phyloP scores from a whole-genome alignment of 64 coral and sea anemone genomes.

The Pocillopora verrucosa region DNA sequence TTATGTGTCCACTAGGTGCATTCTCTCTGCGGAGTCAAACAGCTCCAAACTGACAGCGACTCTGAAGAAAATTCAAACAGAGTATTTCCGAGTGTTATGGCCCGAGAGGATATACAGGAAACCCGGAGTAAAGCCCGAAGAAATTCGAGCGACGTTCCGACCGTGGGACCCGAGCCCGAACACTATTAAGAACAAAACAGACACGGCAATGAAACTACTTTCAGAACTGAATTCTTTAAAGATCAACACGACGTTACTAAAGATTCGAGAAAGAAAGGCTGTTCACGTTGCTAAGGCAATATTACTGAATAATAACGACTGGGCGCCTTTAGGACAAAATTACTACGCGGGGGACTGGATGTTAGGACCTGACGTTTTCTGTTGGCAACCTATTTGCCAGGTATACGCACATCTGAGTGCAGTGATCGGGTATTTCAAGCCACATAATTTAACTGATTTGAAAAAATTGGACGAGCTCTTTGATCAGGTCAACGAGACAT shows the following conservation, averaged over 20 bases:
- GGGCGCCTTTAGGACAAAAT: constrained; percentile 20
- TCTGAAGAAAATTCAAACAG: constrained; percentile 16
- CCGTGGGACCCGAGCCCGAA: constrained; percentile 33
- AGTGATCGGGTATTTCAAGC: constrained; percentile 21
- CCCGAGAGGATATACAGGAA: constrained; percentile 21
- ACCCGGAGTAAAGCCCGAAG: constrained; percentile 26
- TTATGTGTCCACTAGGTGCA: not conserved
- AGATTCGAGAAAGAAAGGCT: constrained; percentile 50
- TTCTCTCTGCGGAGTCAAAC: not conserved
- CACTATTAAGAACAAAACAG: constrained; percentile 22
- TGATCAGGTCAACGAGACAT: not conserved
- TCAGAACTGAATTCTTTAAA: constrained; percentile 33
- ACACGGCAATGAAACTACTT: constrained; percentile 24
- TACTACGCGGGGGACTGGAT: constrained; percentile 61
- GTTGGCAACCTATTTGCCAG: constrained; percentile 30
- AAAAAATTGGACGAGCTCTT: constrained; percentile 36
- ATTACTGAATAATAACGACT: constrained; percentile 28
- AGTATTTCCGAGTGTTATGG: not conserved
- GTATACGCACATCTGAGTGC: not conserved
- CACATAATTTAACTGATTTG: constrained; percentile 16
- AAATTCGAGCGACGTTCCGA: constrained; percentile 42
- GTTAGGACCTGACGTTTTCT: constrained; percentile 45
- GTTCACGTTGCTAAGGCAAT: constrained; percentile 43
- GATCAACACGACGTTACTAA: constrained; percentile 16
- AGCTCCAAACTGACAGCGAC: not conserved